Conservation (phyloP, 2,888 invertebrate species). For the Dimorphilus gyrociliatus region DNA sequence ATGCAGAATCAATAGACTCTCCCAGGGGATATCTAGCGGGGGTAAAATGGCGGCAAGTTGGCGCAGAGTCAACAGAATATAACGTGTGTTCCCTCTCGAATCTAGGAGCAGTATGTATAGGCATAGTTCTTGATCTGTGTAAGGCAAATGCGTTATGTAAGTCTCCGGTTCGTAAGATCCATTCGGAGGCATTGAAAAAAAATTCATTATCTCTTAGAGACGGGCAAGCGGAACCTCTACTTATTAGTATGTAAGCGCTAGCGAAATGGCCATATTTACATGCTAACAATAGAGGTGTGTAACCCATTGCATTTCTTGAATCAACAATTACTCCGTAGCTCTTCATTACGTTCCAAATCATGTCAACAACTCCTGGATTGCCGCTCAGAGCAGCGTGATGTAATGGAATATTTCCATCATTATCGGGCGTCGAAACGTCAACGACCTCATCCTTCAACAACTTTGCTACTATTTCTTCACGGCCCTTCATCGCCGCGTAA, state of each 20-base stretch:
- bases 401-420: constrained; percentile 30
- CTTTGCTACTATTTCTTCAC: constrained; percentile 17
- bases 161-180: constrained; percentile 16
- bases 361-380: constrained; percentile 19
- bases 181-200: constrained; percentile 23
- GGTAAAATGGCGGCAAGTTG: constrained; percentile 15
- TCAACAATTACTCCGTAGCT: constrained; percentile 26
- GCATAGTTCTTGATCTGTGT: constrained; percentile 3
- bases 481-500: constrained; percentile 27
- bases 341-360: constrained; percentile 15
- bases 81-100: constrained; percentile 21
- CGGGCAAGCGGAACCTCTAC: constrained; percentile 20
- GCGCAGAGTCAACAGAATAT: constrained; percentile 14
- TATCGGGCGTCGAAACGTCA: constrained; percentile 26
- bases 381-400: constrained; percentile 26
- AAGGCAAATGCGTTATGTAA: constrained; percentile 1
- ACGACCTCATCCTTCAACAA: constrained; percentile 22
- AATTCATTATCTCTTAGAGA: constrained; percentile 25
- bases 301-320: constrained; percentile 24
- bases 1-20: constrained; percentile 11
- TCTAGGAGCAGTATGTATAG: constrained; percentile 2
- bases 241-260: constrained; percentile 21
- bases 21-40: constrained; percentile 12
- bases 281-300: constrained; percentile 27
- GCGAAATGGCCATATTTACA: constrained; percentile 27